Percentiles rank a stretch among this genome's conserved stretches.
Evolutionary conservation across 2,888 invertebrate genomes (phyloP).

Genomic region (Pachliopta kotzebuea): DNA sequence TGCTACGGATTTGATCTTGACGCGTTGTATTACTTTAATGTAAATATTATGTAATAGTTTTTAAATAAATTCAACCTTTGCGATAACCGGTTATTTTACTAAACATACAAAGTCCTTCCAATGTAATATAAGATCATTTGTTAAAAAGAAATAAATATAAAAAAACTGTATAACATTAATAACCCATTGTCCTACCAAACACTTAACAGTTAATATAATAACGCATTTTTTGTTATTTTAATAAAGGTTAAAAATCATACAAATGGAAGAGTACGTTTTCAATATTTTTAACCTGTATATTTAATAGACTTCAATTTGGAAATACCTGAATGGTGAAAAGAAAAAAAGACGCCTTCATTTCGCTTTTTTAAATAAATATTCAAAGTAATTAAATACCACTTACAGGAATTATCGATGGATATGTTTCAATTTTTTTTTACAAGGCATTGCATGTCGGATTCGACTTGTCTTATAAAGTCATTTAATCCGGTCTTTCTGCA

Average conservation of each 20-base stretch:
- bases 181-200: too few species aligned
- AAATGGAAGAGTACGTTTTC: not conserved
- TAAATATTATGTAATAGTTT: conserved; percentile 68
- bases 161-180: too few species aligned
- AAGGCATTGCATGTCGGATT: conserved; percentile 4
- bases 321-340: not conserved
- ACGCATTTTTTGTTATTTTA: too few species aligned
- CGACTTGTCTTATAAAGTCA: conserved; percentile 25
- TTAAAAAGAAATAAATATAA: not conserved
- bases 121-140: too few species aligned
- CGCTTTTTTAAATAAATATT: not conserved
- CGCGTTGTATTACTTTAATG: conserved; percentile 75
- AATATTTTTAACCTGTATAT: not conserved
- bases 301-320: not conserved
- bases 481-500: conserved; percentile 21
- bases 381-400: not conserved
- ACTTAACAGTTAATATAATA: too few species aligned
- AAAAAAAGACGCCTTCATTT: not conserved
- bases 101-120: not conserved
- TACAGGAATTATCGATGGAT: not conserved
- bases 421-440: conserved; percentile 3
- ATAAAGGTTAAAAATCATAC: not conserved
- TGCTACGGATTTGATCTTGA: conserved; percentile 77
- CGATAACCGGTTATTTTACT: conserved; percentile 41
- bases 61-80: conserved; percentile 73